phyloP scores from a whole-genome alignment of 92 coral and sea anemone species.

The Parazoanthus atlanticus region DNA sequence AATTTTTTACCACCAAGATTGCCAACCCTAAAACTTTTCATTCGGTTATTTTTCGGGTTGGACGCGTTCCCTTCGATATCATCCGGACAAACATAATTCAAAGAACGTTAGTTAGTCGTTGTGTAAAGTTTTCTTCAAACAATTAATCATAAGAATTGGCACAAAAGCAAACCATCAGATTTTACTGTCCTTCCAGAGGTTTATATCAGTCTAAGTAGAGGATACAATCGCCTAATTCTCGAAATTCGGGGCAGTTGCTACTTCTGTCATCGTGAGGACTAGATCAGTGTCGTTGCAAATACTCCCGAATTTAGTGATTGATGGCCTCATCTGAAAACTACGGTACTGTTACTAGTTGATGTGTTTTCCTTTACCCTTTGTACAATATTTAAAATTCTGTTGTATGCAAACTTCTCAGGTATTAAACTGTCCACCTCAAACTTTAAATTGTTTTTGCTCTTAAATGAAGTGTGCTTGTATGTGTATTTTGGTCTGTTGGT shows the following conservation, averaged over 20 bases:
- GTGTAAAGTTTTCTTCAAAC: not conserved
- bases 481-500: not conserved
- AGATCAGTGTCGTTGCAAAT: not conserved
- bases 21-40: no score
- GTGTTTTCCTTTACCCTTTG: not conserved
- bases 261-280: not conserved
- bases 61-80: no score
- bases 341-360: not conserved
- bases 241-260: not conserved
- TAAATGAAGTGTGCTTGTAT: no score
- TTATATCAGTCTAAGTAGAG: not conserved
- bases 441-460: not conserved
- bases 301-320: not conserved
- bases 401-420: not conserved
- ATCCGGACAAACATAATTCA: no score
- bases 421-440: not conserved
- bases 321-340: no score
- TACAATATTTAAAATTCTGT: not conserved
- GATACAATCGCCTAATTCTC: not conserved
- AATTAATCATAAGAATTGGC: not conserved
- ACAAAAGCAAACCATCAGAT: not conserved
- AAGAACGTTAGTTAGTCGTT: no score
- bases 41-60: no score
- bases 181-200: not conserved
- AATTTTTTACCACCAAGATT: no score